These are phyloP conservation scores for Brachynemurus nebulosus DNA, from an alignment of 2,888 invertebrate species.

Conservation along the genomic window DNA sequence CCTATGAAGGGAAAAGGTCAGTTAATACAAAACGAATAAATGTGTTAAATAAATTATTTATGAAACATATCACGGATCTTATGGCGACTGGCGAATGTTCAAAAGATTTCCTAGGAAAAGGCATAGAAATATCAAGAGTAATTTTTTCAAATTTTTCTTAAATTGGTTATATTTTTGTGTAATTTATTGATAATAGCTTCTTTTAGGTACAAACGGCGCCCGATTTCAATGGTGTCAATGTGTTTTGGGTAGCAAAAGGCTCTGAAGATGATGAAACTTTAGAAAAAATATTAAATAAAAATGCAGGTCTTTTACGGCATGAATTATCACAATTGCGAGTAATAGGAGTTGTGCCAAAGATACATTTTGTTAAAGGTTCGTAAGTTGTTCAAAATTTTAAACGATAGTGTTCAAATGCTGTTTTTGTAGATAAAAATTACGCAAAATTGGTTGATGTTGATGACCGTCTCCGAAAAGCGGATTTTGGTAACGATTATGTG, in stretches of 20 bases:
- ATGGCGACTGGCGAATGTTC: constrained; percentile 58
- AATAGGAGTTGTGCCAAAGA: constrained; percentile 61
- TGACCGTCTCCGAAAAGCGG: constrained; percentile 40
- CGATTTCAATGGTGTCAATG: constrained; percentile 44
- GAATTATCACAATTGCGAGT: constrained; percentile 56
- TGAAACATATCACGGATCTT: constrained; percentile 65
- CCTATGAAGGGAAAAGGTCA: constrained; percentile 37
- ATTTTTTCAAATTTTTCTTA: too few species aligned
- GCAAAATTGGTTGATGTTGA: constrained; percentile 44
- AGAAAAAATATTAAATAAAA: constrained; percentile 37
- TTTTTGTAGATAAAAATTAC: constrained; percentile 40
- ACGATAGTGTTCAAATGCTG: background rate
- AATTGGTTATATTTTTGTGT: too few species aligned
- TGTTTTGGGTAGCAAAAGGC: constrained; percentile 56
- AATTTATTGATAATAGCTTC: constrained; percentile 8
- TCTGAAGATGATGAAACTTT: constrained; percentile 35
- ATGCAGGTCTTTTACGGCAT: constrained; percentile 48
- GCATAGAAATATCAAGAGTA: constrained; percentile 60
- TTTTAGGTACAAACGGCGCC: constrained; percentile 1
- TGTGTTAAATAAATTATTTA: constrained; percentile 67
- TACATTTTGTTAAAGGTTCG: constrained; percentile 55
- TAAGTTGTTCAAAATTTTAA: background rate
- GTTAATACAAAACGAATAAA: constrained; percentile 42
- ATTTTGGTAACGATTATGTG: constrained; percentile 52
- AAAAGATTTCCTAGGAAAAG: constrained; percentile 44